These are phyloP conservation scores for Tychaedon coryphoeus DNA, from an alignment of 2,113 vertebrate species.

Conservation along the genomic window DNA sequence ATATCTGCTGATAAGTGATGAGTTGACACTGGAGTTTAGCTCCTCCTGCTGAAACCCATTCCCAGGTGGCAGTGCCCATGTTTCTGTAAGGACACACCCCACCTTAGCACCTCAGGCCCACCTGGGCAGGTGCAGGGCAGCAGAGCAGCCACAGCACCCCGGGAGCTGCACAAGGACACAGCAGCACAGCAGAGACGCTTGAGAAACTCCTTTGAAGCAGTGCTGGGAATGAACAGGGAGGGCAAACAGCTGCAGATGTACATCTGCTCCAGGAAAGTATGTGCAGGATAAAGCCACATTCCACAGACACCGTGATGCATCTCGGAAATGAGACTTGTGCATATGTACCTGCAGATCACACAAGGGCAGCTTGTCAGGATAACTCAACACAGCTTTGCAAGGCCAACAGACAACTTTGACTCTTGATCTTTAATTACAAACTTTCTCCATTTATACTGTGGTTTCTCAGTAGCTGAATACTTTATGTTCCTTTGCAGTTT, in stretches of 20 bases:
- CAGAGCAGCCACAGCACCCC: accelerated
- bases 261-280: background rate
- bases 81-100: background rate
- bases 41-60: background rate
- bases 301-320: background rate
- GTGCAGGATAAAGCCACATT: background rate
- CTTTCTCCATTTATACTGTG: background rate
- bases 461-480: background rate
- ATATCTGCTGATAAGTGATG: background rate
- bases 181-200: accelerated
- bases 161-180: background rate
- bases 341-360: background rate
- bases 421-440: background rate
- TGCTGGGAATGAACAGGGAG: background rate
- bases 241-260: background rate
- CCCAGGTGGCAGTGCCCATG: accelerated
- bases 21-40: background rate
- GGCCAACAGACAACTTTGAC: background rate
- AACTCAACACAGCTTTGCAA: background rate
- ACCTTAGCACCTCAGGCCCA: background rate
- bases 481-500: background rate
- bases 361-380: background rate
- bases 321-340: background rate
- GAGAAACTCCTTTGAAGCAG: background rate
- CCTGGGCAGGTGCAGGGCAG: background rate